Conservation (phyloP, 1,140 invertebrate genomes). For the Trichomalopsis sarcophagae region DNA sequence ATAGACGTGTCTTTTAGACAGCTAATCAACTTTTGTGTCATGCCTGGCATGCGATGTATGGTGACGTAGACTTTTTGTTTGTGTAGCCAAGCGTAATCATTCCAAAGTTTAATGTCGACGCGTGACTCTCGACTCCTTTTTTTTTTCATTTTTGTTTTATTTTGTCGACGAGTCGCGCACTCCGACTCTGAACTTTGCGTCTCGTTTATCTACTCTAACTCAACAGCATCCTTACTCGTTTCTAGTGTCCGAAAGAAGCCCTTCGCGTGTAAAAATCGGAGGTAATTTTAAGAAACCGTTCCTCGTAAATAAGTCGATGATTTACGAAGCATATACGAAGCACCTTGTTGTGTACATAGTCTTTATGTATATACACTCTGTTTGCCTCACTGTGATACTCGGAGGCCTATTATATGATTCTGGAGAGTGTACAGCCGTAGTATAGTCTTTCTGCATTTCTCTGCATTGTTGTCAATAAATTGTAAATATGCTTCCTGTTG, state of each 20-base stretch:
- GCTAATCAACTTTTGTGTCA: slow-evolving; percentile 39
- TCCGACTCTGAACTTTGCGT: slow-evolving; percentile 7
- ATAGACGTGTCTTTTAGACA: slow-evolving; percentile 50
- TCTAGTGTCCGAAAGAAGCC: slow-evolving; percentile 26
- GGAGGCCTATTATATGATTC: slow-evolving; percentile 54
- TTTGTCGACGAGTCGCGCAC: neutral
- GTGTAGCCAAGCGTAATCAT: neutral
- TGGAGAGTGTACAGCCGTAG: slow-evolving; percentile 54
- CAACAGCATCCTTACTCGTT: slow-evolving; percentile 10
- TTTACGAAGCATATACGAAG: neutral
- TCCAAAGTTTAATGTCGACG: slow-evolving; percentile 31
- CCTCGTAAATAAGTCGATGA: slow-evolving; percentile 21
- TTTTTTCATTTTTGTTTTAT: neutral
- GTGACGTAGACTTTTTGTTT: slow-evolving; percentile 29
- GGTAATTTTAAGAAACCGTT: slow-evolving; percentile 1
- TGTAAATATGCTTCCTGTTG: slow-evolving; percentile 42
- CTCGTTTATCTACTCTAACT: neutral
- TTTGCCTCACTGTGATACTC: neutral
- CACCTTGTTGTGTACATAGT: slow-evolving; percentile 50
- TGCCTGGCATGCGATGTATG: slow-evolving; percentile 26
- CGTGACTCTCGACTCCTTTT: neutral
- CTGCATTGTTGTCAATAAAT: slow-evolving; percentile 44
- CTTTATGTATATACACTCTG: slow-evolving; percentile 53
- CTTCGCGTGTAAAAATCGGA: slow-evolving; percentile 12
- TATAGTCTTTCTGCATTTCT: slow-evolving; percentile 48